Evolutionary conservation across 2,888 invertebrate species (phyloP), one percentile per base, ranked within the genome.

Genomic region (Autographa gamma): DNA sequence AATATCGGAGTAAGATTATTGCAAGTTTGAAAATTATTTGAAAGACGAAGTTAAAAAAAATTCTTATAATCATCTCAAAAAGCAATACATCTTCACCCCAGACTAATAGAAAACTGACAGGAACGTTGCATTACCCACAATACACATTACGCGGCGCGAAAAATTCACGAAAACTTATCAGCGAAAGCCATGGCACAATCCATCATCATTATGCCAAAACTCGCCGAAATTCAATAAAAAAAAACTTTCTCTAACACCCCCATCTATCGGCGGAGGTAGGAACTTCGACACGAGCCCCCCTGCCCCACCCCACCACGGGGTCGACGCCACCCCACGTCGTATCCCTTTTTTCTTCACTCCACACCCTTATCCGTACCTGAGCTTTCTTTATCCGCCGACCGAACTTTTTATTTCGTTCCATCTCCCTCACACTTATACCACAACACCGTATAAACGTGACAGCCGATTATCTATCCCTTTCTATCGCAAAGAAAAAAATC

Each of bases 331-430:
- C 93, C 94, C 91, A 91, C 90, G 86, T 89, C 91, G 91, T 93
- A 94, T 95, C 94, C 94, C 94, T 95, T 95, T 94, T 95, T 94
- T 94, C 94, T 94, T 93, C 90, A 88, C 93, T 93, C 92, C 93
- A 93, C 94, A 94, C 95, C 95, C 95, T 95, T 95, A 94, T 93
- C 93, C 93, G 85, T 95, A 95, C 95, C 95, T 95, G 95, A 90
- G 93, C 93, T 95, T 95, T 95, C 95, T 95, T 95, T 95, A 95
- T 95, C 95, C 93, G 87, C 82, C 87, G 91, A 86, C 91, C 88
- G 90, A 94, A 95, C 95, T 93, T 94, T 94, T 94, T 93, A 92
- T 90, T 91, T 92, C 90, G 88, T 72, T 71, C 91, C 83, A 80
- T 94, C 95, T 89, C 95, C 79, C 69, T 95, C 90, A 43, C 77